A percentile compares a stretch with the other conserved stretches of the same genome.
Conservation (phyloP, 2,888 invertebrate genomes). For the Netelia melanura region DNA sequence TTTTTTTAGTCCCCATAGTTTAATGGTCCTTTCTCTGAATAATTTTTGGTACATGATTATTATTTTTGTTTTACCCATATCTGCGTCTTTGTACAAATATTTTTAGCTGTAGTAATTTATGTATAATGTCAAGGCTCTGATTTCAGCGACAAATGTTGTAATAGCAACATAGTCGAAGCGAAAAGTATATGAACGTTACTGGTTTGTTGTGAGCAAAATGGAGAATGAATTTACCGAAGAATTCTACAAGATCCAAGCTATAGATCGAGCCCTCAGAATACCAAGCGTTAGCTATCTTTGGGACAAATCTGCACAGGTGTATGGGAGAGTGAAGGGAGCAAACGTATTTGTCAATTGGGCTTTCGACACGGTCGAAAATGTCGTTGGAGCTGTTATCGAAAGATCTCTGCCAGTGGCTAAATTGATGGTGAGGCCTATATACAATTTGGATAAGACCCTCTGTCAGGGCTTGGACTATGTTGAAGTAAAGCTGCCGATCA, state of each 20-base stretch:
- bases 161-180: background rate
- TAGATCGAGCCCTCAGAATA: constrained; percentile 86
- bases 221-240: constrained; percentile 73
- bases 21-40: too few relatives aligned
- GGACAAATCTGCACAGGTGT: constrained; percentile 86
- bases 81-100: background rate
- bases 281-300: constrained; percentile 87
- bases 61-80: background rate
- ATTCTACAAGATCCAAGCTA: constrained; percentile 84
- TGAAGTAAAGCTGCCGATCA: constrained; percentile 88
- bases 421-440: constrained; percentile 86
- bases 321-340: constrained; percentile 87
- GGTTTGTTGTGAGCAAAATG: constrained; percentile 66
- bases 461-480: constrained; percentile 89
- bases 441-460: constrained; percentile 88
- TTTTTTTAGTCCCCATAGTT: too few relatives aligned
- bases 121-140: background rate
- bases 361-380: constrained; percentile 87
- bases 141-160: background rate
- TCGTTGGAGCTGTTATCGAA: constrained; percentile 75
- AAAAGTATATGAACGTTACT: constrained; percentile 11
- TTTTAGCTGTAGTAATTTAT: constrained; percentile 6
- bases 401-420: constrained; percentile 80
- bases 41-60: too few relatives aligned
- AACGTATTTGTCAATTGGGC: constrained; percentile 90